Percentiles rank a stretch among this genome's conserved stretches.
Evolutionary conservation across 2,888 invertebrate species (phyloP).

Genomic region (Zhengitettix transpicula): DNA sequence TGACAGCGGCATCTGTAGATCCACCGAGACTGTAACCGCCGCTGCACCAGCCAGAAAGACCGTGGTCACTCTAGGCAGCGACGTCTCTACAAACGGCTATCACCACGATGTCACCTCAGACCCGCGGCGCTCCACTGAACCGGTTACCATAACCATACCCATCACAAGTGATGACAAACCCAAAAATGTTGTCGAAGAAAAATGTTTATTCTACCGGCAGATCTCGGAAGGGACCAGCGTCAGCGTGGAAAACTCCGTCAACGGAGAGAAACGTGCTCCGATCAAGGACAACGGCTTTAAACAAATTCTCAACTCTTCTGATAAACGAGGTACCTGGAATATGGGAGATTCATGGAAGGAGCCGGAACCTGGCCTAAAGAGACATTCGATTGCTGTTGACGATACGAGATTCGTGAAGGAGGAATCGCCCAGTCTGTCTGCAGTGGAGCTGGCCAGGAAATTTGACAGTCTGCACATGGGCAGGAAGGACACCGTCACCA

Average conservation of each 20-base stretch:
- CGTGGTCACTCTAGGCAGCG: conserved; percentile 6
- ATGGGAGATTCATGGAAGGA: not conserved
- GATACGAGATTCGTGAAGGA: conserved; percentile 19
- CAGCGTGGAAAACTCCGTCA: not conserved
- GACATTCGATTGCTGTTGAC: conserved; percentile 40
- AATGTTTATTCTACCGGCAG: conserved; percentile 7
- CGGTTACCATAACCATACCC: conserved; percentile 8
- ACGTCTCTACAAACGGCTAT: not conserved
- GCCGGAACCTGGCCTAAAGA: conserved; percentile 23
- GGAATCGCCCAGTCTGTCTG: not conserved
- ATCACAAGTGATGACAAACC: conserved; percentile 4
- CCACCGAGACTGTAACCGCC: conserved; percentile 41
- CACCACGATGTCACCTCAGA: not conserved
- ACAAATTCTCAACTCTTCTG: no score
- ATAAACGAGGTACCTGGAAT: not conserved
- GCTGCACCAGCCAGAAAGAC: conserved; percentile 3
- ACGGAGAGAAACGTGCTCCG: not conserved
- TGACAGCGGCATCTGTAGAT: conserved; percentile 59
- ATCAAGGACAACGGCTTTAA: not conserved
- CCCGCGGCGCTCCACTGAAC: not conserved
- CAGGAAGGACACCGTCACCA: not conserved
- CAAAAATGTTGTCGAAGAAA: not conserved
- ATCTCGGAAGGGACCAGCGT: conserved; percentile 5
- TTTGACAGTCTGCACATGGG: not conserved
- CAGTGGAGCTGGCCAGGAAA: not conserved